Evolutionary conservation across 2,113 vertebrate genomes (phyloP).

Genomic region (Excalfactoria chinensis): DNA sequence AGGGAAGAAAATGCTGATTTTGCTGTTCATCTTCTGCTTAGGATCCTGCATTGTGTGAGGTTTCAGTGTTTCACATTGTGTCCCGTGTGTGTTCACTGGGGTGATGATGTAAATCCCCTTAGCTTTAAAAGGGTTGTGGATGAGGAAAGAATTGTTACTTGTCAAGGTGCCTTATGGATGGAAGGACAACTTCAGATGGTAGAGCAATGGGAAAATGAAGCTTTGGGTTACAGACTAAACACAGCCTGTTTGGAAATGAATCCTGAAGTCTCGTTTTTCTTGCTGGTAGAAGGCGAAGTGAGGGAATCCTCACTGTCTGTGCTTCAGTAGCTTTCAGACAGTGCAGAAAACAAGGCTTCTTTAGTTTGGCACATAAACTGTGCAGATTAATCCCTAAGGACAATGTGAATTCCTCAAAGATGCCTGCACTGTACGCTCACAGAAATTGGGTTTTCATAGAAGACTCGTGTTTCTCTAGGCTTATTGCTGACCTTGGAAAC

Average conservation of each 20-base stretch:
- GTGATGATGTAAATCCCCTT: not conserved
- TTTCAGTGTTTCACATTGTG: not conserved
- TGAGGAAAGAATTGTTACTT: not conserved
- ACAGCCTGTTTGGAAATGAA: accelerated
- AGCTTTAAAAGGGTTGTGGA: not conserved
- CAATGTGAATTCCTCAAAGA: not conserved
- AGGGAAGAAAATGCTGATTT: too few species aligned
- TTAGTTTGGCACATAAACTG: not conserved
- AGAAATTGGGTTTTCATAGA: not conserved
- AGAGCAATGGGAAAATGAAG: not conserved
- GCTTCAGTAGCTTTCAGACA: not conserved
- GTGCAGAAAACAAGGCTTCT: accelerated
- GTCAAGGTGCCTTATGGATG: not conserved
- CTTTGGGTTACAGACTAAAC: not conserved
- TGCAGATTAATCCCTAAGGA: not conserved
- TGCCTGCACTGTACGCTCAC: not conserved
- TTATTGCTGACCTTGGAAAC: not conserved
- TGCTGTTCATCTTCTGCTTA: not conserved
- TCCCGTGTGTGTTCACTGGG: not conserved
- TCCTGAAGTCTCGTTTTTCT: not conserved
- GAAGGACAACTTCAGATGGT: not conserved
- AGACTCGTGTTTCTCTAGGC: not conserved
- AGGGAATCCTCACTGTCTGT: too few species aligned
- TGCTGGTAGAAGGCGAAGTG: not conserved
- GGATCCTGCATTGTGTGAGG: not conserved